Evolutionary conservation across 2,113 vertebrate species (phyloP).

Genomic region (Sakesphorus luctuosus): DNA sequence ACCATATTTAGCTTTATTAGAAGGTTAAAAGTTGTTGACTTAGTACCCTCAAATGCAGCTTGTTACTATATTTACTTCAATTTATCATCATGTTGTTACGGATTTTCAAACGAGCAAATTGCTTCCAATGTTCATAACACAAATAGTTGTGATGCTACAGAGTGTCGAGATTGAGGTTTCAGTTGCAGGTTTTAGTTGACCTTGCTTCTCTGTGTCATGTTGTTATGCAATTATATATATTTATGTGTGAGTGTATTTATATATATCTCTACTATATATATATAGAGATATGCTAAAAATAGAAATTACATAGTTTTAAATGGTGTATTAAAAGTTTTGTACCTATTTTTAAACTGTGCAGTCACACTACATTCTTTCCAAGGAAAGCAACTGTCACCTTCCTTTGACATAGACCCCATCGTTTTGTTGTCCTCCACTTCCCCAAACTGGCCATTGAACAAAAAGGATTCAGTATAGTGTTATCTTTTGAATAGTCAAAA

Average conservation of each 20-base stretch:
- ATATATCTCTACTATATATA: background rate
- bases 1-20: background rate
- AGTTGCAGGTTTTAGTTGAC: slow-evolving; percentile 40
- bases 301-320: background rate
- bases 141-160: background rate
- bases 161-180: background rate
- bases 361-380: slow-evolving; percentile 47
- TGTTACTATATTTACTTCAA: slow-evolving; percentile 16
- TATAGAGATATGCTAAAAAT: slow-evolving; percentile 33
- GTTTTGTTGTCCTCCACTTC: background rate
- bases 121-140: background rate
- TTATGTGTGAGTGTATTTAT: background rate
- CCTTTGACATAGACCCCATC: background rate
- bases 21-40: slow-evolving; percentile 1
- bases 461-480: background rate
- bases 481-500: background rate
- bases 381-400: slow-evolving; percentile 26
- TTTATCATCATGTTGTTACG: background rate
- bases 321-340: slow-evolving; percentile 10
- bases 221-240: slow-evolving; percentile 12
- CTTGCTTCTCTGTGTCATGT: slow-evolving; percentile 28
- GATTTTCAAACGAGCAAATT: background rate
- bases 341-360: slow-evolving; percentile 45
- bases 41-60: background rate
- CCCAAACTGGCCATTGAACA: background rate